Evolutionary conservation across 2,113 vertebrate species (phyloP).

Genomic region (Scartelaos histophorus): DNA sequence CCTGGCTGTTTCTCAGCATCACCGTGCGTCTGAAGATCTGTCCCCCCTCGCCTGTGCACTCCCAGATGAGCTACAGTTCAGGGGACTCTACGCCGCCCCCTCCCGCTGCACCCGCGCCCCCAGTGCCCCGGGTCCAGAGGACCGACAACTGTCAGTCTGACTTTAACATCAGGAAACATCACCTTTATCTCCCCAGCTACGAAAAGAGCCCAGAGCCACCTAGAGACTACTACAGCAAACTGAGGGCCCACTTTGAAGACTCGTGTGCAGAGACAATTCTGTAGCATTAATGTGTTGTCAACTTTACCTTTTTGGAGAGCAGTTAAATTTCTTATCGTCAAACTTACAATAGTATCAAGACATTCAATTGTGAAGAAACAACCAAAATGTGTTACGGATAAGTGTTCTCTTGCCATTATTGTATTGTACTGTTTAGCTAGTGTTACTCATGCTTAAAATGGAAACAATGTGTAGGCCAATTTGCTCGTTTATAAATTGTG

Average conservation of each 20-base stretch:
- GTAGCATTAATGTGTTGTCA: conserved; percentile 49
- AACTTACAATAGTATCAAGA: no score
- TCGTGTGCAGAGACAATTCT: conserved; percentile 82
- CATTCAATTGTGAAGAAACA: conserved; percentile 33
- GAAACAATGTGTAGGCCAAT: not conserved
- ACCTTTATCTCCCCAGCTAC: not conserved
- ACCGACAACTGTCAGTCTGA: conserved; percentile 79
- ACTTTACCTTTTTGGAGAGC: not conserved
- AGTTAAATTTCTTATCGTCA: no score
- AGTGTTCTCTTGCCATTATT: not conserved
- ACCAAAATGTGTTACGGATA: conserved; percentile 14
- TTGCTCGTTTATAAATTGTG: not conserved
- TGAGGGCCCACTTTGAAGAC: conserved; percentile 46
- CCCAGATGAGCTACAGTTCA: conserved; percentile 41
- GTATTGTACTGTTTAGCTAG: not conserved
- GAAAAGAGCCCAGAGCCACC: not conserved
- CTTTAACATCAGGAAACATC: conserved; percentile 43
- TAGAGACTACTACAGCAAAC: conserved; percentile 8
- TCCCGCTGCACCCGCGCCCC: conserved; percentile 52
- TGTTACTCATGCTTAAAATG: not conserved
- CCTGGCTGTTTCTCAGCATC: conserved; percentile 76
- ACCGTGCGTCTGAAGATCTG: conserved; percentile 91
- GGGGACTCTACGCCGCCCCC: conserved; percentile 56
- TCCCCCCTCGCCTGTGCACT: conserved; percentile 80
- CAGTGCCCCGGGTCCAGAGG: conserved; percentile 84